phyloP scores from a whole-genome alignment of 2,888 invertebrate genomes.

The Callyntrura guangdongensis region DNA sequence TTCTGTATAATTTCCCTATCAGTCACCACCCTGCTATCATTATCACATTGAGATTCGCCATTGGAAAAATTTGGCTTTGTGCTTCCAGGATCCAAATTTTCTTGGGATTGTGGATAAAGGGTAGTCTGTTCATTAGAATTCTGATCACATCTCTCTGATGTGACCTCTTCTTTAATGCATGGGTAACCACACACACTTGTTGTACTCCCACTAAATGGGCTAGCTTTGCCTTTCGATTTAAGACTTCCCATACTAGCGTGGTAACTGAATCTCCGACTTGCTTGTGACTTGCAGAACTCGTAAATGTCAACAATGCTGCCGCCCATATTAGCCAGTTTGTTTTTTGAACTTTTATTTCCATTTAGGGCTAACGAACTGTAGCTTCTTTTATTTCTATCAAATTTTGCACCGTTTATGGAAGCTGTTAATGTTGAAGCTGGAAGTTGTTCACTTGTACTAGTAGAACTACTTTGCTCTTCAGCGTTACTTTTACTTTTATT shows the following conservation, averaged over 20 bases:
- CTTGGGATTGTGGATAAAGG: neutral
- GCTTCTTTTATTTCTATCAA: constrained; percentile 77
- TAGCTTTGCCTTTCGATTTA: constrained; percentile 63
- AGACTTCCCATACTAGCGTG: constrained; percentile 17
- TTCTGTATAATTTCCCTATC: neutral
- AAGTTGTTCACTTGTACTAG: constrained; percentile 55
- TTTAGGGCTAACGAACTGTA: constrained; percentile 80
- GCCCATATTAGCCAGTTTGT: constrained; percentile 67
- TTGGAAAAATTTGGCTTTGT: neutral
- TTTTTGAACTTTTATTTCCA: constrained; percentile 53
- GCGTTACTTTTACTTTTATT: constrained; percentile 14
- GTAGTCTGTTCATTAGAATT: constrained; percentile 44
- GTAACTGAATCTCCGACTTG: constrained; percentile 60
- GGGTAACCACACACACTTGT: constrained; percentile 71
- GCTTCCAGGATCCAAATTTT: constrained; percentile 12
- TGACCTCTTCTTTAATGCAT: constrained; percentile 62
- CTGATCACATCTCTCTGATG: constrained; percentile 22
- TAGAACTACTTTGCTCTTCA: neutral
- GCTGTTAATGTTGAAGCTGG: constrained; percentile 8
- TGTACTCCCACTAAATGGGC: constrained; percentile 63
- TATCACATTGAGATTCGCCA: constrained; percentile 50
- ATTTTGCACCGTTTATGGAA: constrained; percentile 27
- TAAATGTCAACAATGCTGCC: constrained; percentile 77
- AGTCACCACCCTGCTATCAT: neutral
- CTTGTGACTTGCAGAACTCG: constrained; percentile 73